These are phyloP conservation scores for Drosophila meridionalis DNA, from an alignment of 2,888 invertebrate species.

Conservation along the genomic window DNA sequence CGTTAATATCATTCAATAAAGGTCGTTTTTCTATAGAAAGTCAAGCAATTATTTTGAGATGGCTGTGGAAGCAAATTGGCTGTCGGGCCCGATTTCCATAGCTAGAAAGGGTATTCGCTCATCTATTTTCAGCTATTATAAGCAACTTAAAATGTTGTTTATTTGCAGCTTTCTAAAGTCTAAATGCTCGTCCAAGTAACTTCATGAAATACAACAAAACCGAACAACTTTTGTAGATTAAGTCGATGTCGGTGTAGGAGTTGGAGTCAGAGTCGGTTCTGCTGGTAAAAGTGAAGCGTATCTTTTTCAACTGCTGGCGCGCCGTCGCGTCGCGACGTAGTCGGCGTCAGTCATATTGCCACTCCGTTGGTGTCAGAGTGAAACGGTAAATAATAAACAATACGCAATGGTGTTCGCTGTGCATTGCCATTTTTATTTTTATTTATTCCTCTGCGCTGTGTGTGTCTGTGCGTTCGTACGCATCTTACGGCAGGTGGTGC, in stretches of 20 bases:
- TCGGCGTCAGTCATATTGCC: constrained; percentile 33
- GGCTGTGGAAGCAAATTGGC: neutral
- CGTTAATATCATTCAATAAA: neutral
- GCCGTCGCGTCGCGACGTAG: neutral
- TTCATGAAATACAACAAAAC: constrained; percentile 38
- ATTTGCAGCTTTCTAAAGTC: constrained; percentile 47
- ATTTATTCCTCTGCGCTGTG: constrained; percentile 30
- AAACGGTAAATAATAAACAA: constrained; percentile 73
- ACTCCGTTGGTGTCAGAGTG: constrained; percentile 61
- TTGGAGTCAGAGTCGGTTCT: constrained; percentile 6
- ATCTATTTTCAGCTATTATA: constrained; percentile 18
- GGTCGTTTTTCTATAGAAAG: neutral
- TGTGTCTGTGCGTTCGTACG: constrained; percentile 11
- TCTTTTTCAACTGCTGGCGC: constrained; percentile 27
- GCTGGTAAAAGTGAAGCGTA: constrained; percentile 48
- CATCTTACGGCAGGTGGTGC: constrained; percentile 53
- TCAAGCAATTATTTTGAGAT: neutral
- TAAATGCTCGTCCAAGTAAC: constrained; percentile 27
- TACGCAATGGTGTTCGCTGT: constrained; percentile 52
- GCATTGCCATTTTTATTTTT: constrained; percentile 40
- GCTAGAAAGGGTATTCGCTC: neutral
- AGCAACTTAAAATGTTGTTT: constrained; percentile 58
- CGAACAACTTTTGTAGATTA: constrained; percentile 54
- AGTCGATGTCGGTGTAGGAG: constrained; percentile 18
- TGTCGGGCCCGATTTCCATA: neutral